phyloP scores from a whole-genome alignment of 2,797 vertebrate genomes.

The Spinibarbus caldwelli region DNA sequence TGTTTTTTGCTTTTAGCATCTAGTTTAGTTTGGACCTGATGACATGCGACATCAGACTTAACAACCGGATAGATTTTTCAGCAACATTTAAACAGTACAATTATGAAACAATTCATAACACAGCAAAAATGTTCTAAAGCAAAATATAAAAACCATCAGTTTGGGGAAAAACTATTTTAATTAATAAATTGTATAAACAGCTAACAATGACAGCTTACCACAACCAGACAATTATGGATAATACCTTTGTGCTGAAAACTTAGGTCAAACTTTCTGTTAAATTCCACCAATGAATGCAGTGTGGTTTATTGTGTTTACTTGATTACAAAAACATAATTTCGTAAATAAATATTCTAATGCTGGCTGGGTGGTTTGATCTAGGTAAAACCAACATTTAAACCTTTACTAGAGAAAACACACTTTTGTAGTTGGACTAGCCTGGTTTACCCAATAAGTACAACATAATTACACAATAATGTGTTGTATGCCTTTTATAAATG shows the following conservation, averaged over 20 bases:
- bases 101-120: not conserved
- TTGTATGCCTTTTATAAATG: not conserved
- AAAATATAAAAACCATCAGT: not conserved
- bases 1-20: not conserved
- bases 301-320: not conserved
- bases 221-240: not conserved
- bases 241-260: too few relatives aligned
- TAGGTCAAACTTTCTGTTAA: too few relatives aligned
- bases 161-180: not conserved
- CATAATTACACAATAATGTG: not conserved
- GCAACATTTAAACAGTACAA: not conserved
- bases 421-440: not conserved
- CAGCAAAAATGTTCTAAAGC: not conserved
- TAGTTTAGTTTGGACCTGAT: not conserved
- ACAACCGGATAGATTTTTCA: not conserved
- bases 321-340: not conserved
- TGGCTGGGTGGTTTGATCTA: not conserved
- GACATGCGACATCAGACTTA: not conserved
- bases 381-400: not conserved
- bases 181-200: not conserved
- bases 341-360: not conserved
- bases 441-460: not conserved
- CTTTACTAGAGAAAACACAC: not conserved
- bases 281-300: not conserved
- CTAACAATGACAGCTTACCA: not conserved